A percentile compares a stretch with the other conserved stretches of the same genome.
These are phyloP conservation scores for Echeneis naucrates DNA, from an alignment of 2,797 vertebrate genomes.

Conservation along the genomic window DNA sequence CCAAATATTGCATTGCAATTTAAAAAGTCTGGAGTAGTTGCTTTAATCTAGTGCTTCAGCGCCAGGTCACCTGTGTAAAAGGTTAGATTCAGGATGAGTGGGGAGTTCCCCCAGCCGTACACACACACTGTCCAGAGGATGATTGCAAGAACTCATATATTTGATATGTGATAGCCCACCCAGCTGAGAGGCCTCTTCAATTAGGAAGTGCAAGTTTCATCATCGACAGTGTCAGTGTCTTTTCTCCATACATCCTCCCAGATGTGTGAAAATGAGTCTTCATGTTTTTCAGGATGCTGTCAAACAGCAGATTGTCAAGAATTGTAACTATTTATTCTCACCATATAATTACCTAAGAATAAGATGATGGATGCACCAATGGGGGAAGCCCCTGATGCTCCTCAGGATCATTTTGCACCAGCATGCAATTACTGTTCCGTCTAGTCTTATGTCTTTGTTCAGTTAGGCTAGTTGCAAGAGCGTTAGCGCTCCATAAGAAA, in stretches of 20 bases:
- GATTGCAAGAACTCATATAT: conserved; percentile 35
- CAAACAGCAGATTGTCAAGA: background rate
- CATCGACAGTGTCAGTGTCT: conserved; percentile 22
- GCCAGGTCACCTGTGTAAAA: conserved; percentile 25
- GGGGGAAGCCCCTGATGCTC: too few species aligned
- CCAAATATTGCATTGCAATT: background rate
- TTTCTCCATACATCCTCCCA: background rate
- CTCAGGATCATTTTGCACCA: background rate
- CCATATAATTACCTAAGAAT: background rate
- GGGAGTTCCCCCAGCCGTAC: background rate
- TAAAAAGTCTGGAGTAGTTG: background rate
- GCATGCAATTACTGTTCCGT: background rate
- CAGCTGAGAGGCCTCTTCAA: conserved; percentile 10
- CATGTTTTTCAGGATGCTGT: background rate
- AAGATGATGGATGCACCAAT: background rate
- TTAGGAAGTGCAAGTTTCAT: conserved; percentile 45
- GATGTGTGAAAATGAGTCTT: background rate
- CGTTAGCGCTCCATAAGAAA: background rate
- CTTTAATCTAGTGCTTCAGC: background rate
- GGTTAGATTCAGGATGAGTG: conserved; percentile 13
- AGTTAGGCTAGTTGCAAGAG: background rate
- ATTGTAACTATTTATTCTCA: background rate
- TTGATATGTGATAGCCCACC: conserved; percentile 32
- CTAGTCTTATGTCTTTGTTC: too few species aligned
- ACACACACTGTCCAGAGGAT: conserved; percentile 14